A percentile compares a stretch with the other conserved stretches of the same genome.
phyloP scores from a whole-genome alignment of 2,797 vertebrate genomes.

The Chloroceryle amazona region DNA sequence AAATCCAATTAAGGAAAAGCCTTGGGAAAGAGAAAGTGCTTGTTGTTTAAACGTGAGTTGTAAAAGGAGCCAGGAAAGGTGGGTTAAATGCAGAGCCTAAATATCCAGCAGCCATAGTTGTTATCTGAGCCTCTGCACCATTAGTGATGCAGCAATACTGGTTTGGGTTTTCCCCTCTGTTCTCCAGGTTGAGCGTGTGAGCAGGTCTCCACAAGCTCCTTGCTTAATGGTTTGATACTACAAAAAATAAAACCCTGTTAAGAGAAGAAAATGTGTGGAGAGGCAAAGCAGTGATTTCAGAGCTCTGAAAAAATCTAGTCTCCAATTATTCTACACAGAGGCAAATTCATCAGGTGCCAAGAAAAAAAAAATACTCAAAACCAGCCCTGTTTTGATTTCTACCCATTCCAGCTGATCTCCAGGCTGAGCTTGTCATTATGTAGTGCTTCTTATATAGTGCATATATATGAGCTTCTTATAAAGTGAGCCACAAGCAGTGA shows the following conservation, averaged over 20 bases:
- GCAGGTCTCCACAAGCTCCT: conserved; percentile 68
- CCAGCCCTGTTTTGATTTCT: conserved; percentile 29
- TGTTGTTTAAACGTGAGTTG: conserved; percentile 20
- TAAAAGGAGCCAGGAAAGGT: conserved; percentile 39
- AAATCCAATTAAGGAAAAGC: conserved; percentile 43
- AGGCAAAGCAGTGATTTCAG: background rate
- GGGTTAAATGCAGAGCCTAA: conserved; percentile 14
- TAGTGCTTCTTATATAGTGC: background rate
- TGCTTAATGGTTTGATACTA: background rate
- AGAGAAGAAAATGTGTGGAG: background rate
- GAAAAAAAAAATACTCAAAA: background rate
- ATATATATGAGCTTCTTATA: background rate
- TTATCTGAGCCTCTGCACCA: conserved; percentile 34
- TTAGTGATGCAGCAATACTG: conserved; percentile 13
- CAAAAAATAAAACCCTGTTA: background rate
- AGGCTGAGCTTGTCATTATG: background rate
- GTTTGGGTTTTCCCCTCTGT: conserved; percentile 61
- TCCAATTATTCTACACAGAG: background rate
- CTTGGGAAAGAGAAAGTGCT: conserved; percentile 53
- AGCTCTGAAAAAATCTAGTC: background rate
- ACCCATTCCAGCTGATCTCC: conserved; percentile 11
- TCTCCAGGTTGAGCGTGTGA: background rate
- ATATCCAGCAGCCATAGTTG: conserved; percentile 24
- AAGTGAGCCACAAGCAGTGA: background rate
- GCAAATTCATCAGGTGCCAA: background rate